Base-by-base conservation (phyloP, 2,113 vertebrate genomes). In the Pluvianellus socialis region DNA sequence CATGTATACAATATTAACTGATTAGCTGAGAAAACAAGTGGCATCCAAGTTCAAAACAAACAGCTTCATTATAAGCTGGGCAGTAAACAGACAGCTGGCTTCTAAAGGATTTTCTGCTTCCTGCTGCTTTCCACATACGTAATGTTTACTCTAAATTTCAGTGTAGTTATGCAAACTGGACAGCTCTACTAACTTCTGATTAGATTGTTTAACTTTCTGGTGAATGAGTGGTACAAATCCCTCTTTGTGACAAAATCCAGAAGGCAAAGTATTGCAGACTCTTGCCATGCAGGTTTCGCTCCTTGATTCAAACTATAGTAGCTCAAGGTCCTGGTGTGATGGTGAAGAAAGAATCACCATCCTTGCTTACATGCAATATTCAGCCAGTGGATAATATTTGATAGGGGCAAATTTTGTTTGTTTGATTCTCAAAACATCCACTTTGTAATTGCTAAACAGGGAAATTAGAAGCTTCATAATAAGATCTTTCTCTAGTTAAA, bases 121-220 rank as follows among this genome's bases (percentile, higher is more conserved):
- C 92, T 95, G 67, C 45, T 92, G 24, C 80, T 92, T 95, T 89
- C 73, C 62, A 66, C 40, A 50, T 72, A 91, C 0, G 1, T 89
- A 91, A 82, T 94, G 50, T 97, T 95, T 96, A 68, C 95, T 94
- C 95, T 87, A 76, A 67, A 89, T 85, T 92, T 93, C 88, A 75
- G 30, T 1, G 1, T 49, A 33, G 53, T 85, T 94, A 65, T 73
- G 86, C 74, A 91, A 96, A 94, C 80, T 75, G 77, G 62, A 87
- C 76, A 85, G 45, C 44, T 91, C 73, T 85, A 81, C 89, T 87
- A 87, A 85, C 61, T 95, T 94, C 67, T 89, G 89, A 91, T 94
- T 87, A 97, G 53, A 42, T 66, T 94, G 61, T 94, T 96, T 97
- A 80, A 71, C 86, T 83, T 92, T 74, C 88, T 88, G 42, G 8